These are phyloP conservation scores for Speoplatyrhinus poulsoni DNA, from an alignment of 2,113 vertebrate genomes.

Conservation along the genomic window DNA sequence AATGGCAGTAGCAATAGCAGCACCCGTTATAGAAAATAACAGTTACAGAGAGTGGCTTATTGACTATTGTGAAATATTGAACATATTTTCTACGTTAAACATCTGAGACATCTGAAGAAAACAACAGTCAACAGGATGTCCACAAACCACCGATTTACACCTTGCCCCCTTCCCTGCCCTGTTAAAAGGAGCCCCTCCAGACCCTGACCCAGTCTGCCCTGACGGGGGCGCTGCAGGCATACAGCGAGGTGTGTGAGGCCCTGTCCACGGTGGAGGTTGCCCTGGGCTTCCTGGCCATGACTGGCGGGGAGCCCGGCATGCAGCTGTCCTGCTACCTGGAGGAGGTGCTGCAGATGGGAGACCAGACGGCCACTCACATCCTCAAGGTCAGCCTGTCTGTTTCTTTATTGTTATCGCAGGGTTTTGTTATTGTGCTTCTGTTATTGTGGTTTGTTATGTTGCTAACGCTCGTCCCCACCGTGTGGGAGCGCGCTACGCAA, in stretches of 20 bases:
- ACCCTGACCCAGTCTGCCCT: conserved; percentile 70
- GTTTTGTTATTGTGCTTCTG: too few relatives aligned
- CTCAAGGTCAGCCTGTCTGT: conserved; percentile 78
- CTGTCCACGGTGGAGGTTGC: conserved; percentile 83
- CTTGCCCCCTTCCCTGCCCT: too few relatives aligned
- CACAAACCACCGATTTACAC: neutral
- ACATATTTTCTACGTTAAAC: too few relatives aligned
- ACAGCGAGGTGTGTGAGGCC: conserved; percentile 91
- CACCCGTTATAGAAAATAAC: too few relatives aligned
- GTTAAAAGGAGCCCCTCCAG: conserved; percentile 79
- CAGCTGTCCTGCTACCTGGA: conserved; percentile 80
- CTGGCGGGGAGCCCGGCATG: conserved; percentile 79
- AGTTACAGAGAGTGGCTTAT: too few relatives aligned
- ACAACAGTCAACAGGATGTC: too few relatives aligned
- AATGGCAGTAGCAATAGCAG: too few relatives aligned
- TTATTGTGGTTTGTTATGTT: too few relatives aligned
- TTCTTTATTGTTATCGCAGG: neutral
- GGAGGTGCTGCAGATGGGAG: conserved; percentile 85
- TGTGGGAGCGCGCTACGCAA: neutral
- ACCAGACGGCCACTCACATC: conserved; percentile 79
- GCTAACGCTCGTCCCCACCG: too few relatives aligned
- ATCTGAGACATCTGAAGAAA: too few relatives aligned
- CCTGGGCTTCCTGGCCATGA: conserved; percentile 88
- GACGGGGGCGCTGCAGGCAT: conserved; percentile 84
- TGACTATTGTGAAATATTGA: too few relatives aligned